Evolutionary conservation across 2,888 invertebrate genomes (phyloP).

Genomic region (Odontocolon sp.): DNA sequence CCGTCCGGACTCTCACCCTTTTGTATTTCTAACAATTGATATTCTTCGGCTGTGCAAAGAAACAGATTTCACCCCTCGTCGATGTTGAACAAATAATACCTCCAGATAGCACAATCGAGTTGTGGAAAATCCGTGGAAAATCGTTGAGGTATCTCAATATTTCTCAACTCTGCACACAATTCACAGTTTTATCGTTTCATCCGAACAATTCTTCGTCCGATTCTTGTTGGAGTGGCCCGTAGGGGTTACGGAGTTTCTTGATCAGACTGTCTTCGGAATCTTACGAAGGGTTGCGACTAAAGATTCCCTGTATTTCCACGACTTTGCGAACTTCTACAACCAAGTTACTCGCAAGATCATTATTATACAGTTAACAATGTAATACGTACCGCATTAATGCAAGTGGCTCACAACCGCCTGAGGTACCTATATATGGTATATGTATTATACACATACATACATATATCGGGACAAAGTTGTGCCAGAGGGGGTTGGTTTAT

Average conservation of each 20-base stretch:
- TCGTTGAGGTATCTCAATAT: conserved; percentile 58
- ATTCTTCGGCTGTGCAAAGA: conserved; percentile 80
- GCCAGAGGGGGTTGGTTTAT: conserved; percentile 69
- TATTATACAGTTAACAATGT: conserved; percentile 35
- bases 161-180: conserved; percentile 53
- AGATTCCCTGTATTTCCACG: conserved; percentile 9
- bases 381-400: conserved; percentile 44
- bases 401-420: conserved; percentile 28
- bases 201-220: conserved; percentile 51
- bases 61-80: conserved; percentile 78
- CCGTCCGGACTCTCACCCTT: conserved; percentile 72
- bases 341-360: conserved; percentile 11
- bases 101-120: conserved; percentile 44
- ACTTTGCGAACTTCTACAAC: conserved; percentile 7
- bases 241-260: conserved; percentile 39
- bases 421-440: too few species aligned
- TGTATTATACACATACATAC: conserved; percentile 2
- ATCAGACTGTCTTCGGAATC: conserved; percentile 32
- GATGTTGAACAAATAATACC: conserved; percentile 79
- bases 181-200: conserved; percentile 53
- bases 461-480: conserved; percentile 25
- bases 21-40: conserved; percentile 81
- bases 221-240: conserved; percentile 6
- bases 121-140: conserved; percentile 73
- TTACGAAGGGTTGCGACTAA: conserved; percentile 6